Evolutionary conservation across 2,797 vertebrate genomes (phyloP).

Genomic region (Tangara arthus): DNA sequence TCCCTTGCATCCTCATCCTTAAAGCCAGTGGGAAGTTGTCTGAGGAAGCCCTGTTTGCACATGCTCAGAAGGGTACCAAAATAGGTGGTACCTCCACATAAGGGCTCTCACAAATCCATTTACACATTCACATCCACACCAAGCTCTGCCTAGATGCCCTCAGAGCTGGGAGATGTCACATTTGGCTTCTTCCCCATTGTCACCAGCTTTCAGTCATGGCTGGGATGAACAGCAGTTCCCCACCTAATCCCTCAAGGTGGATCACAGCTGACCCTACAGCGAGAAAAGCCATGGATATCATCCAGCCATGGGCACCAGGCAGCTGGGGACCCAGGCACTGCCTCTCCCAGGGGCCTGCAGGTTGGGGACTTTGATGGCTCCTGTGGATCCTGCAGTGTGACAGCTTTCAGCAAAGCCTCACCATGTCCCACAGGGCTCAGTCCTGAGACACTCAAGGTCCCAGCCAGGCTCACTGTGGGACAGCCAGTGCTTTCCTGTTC

Average conservation of each 20-base stretch:
- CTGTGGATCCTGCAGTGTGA: fast-evolving
- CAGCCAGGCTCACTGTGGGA: not conserved
- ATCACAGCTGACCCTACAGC: fast-evolving
- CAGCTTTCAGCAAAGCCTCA: not conserved
- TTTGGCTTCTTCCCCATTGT: not conserved
- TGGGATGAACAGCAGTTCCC: not conserved
- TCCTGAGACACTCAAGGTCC: fast-evolving
- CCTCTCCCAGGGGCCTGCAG: fast-evolving
- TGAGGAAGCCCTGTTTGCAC: not conserved
- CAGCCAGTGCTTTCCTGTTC: not conserved
- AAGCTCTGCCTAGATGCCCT: not conserved
- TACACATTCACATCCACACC: not conserved
- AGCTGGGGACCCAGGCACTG: not conserved
- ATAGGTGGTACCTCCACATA: not conserved
- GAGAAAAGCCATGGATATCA: not conserved
- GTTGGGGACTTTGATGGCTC: not conserved
- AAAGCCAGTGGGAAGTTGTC: not conserved
- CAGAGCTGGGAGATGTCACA: fast-evolving
- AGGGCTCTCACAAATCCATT: not conserved
- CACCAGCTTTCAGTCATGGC: not conserved
- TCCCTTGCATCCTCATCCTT: not conserved
- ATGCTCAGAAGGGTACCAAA: not conserved
- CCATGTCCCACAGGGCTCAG: fast-evolving
- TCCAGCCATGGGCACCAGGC: not conserved
- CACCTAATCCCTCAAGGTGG: not conserved